Conservation (phyloP, 1,140 invertebrate genomes). For the Euglossa dilemma region DNA sequence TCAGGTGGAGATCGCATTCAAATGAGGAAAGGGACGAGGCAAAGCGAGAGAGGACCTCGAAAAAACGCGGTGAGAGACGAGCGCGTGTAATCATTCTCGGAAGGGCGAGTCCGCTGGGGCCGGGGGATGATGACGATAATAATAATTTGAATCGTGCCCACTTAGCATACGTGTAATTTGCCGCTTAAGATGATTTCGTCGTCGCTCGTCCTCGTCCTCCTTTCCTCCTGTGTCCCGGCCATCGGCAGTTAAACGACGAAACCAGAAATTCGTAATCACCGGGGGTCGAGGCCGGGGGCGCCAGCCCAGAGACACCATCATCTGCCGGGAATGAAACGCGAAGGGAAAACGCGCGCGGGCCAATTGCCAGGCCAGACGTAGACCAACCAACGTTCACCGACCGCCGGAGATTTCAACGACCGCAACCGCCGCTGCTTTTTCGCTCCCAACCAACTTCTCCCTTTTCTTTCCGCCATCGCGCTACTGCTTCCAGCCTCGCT, state of each 20-base stretch:
- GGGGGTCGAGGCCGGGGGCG: slow-evolving; percentile 44
- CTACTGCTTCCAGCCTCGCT: neutral
- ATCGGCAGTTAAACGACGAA: slow-evolving; percentile 13
- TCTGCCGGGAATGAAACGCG: slow-evolving; percentile 47
- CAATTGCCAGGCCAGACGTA: slow-evolving; percentile 6
- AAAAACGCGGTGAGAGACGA: slow-evolving; percentile 53
- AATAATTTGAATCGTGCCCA: slow-evolving; percentile 77
- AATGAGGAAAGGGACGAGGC: slow-evolving; percentile 72
- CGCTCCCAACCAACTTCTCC: neutral
- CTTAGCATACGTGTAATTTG: slow-evolving; percentile 79
- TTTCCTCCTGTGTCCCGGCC: slow-evolving; percentile 2
- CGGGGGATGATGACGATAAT: slow-evolving; percentile 75
- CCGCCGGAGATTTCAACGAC: slow-evolving; percentile 34
- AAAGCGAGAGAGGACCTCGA: neutral
- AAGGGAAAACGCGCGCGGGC: slow-evolving; percentile 36
- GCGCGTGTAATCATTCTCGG: slow-evolving; percentile 75
- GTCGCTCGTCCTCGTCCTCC: slow-evolving; percentile 31
- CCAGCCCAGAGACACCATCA: slow-evolving; percentile 51
- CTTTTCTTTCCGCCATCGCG: neutral
- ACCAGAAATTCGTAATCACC: slow-evolving; percentile 59
- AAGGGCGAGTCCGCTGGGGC: slow-evolving; percentile 66
- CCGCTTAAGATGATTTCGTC: slow-evolving; percentile 73
- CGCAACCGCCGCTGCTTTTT: slow-evolving; percentile 17
- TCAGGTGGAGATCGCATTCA: slow-evolving; percentile 74
- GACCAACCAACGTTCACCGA: neutral